phyloP scores from a whole-genome alignment of 2,113 vertebrate genomes.

The Rhabdornis inornatus region DNA sequence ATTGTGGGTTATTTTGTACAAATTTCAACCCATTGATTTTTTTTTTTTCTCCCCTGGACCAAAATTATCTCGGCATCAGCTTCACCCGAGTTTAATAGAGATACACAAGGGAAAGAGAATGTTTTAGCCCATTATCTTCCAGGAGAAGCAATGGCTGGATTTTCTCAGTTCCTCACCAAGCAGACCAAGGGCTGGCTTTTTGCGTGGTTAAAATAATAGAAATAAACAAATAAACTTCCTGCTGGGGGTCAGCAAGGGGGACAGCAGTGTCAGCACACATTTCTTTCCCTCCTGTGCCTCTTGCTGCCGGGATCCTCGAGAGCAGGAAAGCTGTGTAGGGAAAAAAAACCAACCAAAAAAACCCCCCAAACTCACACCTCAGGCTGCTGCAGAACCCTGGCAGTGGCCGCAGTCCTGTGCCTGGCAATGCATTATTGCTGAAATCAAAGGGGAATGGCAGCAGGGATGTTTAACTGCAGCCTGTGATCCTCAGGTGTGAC shows the following conservation, averaged over 20 bases:
- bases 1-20: not conserved
- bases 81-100: not conserved
- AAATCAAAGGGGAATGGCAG: conserved; percentile 3
- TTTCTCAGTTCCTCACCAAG: not conserved
- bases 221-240: not conserved
- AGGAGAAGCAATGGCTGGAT: not conserved
- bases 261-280: not conserved
- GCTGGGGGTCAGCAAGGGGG: not conserved
- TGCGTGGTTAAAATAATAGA: not conserved
- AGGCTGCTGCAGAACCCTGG: not conserved
- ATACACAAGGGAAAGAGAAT: not conserved
- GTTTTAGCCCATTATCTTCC: not conserved
- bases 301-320: accelerated
- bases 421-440: conserved; percentile 21
- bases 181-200: not conserved
- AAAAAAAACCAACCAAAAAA: too few species aligned
- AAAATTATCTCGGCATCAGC: not conserved
- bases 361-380: not conserved
- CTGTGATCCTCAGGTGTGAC: conserved; percentile 68
- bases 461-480: conserved; percentile 24
- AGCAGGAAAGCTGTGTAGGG: not conserved
- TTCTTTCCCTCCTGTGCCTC: not conserved
- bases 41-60: not conserved
- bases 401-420: not conserved
- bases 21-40: not conserved